Conservation (phyloP, 2,888 invertebrate genomes). For the Melieria omissa region DNA sequence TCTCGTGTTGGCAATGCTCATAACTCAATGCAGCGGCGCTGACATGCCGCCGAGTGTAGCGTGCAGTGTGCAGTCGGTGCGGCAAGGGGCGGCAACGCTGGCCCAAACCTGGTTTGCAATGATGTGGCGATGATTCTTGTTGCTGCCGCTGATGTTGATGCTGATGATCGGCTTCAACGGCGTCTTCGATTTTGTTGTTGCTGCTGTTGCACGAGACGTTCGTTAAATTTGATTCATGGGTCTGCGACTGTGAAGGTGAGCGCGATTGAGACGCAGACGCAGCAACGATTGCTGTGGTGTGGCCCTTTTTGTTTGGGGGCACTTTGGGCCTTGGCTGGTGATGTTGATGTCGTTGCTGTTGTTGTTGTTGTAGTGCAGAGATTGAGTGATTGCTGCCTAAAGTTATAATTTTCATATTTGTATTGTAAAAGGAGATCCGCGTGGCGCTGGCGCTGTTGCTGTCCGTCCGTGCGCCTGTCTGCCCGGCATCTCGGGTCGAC, state of each 20-base stretch:
- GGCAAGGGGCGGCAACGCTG: no score
- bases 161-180: slow-evolving; percentile 26
- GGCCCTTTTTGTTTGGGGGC: no score
- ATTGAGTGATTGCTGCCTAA: slow-evolving; percentile 67
- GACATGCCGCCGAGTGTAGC: no score
- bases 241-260: slow-evolving; percentile 31
- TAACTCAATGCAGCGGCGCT: no score
- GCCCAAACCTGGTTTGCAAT: no score
- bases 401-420: slow-evolving; percentile 67
- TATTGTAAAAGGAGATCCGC: slow-evolving; percentile 29
- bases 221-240: slow-evolving; percentile 67
- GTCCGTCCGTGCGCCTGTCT: slow-evolving; percentile 4
- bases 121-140: slow-evolving; percentile 31
- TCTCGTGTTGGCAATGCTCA: slow-evolving; percentile 28
- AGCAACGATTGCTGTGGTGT: slow-evolving; percentile 4
- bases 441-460: neutral
- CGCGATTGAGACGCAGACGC: slow-evolving; percentile 7
- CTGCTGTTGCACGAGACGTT: slow-evolving; percentile 46
- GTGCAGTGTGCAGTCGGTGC: no score
- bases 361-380: slow-evolving; percentile 53
- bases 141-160: slow-evolving; percentile 23
- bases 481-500: neutral
- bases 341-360: slow-evolving; percentile 36
- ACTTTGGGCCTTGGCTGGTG: neutral
- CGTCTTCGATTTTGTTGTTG: slow-evolving; percentile 39